Base-by-base conservation (phyloP, 2,888 invertebrate genomes). In the Plutella xylostella region DNA sequence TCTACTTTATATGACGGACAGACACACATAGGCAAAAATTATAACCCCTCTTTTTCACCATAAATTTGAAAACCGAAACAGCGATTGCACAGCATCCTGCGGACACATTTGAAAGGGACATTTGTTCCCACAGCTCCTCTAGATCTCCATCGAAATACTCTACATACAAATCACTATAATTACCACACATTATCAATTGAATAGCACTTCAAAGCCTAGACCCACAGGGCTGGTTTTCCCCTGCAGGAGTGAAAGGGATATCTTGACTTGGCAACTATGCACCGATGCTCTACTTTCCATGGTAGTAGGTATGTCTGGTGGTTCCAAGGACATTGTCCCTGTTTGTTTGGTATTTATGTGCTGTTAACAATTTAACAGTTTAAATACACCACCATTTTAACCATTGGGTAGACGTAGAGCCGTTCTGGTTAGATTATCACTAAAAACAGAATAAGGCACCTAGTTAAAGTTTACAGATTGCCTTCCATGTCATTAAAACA, bases 91-190 rank as follows among this genome's bases (percentile, higher is more conserved):
- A 7, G 33, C 17, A 2, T 33, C 17, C 7, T n/a, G 7, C 15
- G 5, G 3, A 37, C 35, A 37, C 18, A 11, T n/a, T 76, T 60
- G 76, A 78, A 79, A 75, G 77, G 78, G 70, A 72, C 66, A 60
- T 55, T 54, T 47, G 67, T 79, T 80, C 79, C 76, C 80, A 80
- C 78, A 76, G 68, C 54, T 58, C 65, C 65, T 65, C n/a, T 57
- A 57, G 57, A 67, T 69, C 60, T 61, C 65, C 63, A 67, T 63
- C 50, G 53, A 45, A 48, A 21, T 11, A 30, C n/a, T 21, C 11
- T 7, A 42, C 48, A 21, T 9, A n/a, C 33, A 39, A 45, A 58
- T 56, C 44, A 55, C 38, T 55, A 11, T 55, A 60, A 45, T n/a
- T 39, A 3, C 43, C 37, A 18, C 1, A 0, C 9, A 14, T 31